A percentile compares a stretch with the other conserved stretches of the same genome.
phyloP scores from a whole-genome alignment of 2,113 vertebrate genomes.

The Strix aluco region DNA sequence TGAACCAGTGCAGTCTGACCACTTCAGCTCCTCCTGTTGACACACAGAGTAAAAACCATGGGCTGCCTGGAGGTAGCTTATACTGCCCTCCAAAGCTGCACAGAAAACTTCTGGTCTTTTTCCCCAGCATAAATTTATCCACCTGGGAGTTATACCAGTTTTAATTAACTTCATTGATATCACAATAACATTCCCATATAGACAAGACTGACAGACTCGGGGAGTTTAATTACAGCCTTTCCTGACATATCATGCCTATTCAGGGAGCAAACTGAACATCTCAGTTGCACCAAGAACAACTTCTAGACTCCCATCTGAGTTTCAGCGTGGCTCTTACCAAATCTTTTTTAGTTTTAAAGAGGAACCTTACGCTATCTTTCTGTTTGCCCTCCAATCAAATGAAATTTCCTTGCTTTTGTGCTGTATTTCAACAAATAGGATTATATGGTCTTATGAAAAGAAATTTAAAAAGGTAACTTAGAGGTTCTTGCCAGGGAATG shows the following conservation, averaged over 20 bases:
- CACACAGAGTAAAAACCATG: neutral
- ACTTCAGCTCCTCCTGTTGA: accelerated
- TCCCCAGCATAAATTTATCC: neutral
- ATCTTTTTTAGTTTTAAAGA: neutral
- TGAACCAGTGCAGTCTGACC: neutral
- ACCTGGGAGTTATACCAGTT: neutral
- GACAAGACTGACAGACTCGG: neutral
- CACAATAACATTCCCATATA: neutral
- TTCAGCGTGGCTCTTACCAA: neutral
- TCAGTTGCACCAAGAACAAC: neutral
- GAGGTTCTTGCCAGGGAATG: neutral
- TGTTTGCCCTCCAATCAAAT: neutral
- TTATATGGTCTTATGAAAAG: neutral
- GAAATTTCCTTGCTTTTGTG: neutral
- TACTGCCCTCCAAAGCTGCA: neutral
- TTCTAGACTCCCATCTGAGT: neutral
- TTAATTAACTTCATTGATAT: slow-evolving; percentile 3
- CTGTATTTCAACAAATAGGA: neutral
- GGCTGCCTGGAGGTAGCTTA: neutral
- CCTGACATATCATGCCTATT: neutral
- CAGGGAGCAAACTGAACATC: neutral
- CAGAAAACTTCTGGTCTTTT: neutral
- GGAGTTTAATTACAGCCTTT: slow-evolving; percentile 34
- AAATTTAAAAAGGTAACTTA: neutral
- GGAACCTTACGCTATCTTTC: neutral